phyloP scores from a whole-genome alignment of 2,888 invertebrate genomes.

The Campoletis raptor region DNA sequence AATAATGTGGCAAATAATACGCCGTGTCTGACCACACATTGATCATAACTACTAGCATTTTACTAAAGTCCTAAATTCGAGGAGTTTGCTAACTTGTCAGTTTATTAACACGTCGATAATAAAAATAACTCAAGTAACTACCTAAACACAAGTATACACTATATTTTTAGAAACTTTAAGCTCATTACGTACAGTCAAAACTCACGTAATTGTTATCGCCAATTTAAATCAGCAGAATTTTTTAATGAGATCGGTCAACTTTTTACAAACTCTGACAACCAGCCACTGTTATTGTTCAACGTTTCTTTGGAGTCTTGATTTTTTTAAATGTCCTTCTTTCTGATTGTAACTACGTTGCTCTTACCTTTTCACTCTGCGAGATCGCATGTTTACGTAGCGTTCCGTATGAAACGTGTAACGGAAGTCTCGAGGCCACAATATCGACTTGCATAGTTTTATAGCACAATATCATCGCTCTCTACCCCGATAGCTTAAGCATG shows the following conservation, averaged over 20 bases:
- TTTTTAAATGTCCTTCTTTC: constrained; percentile 1
- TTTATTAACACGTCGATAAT: background rate
- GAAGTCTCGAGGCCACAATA: constrained; percentile 65
- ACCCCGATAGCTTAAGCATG: constrained; percentile 39
- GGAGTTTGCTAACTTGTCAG: background rate
- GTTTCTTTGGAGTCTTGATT: background rate
- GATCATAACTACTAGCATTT: constrained; percentile 15
- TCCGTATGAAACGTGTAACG: constrained; percentile 57
- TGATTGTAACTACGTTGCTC: background rate
- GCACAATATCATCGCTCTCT: constrained; percentile 44
- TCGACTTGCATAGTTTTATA: constrained; percentile 54
- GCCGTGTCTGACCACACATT: constrained; percentile 22
- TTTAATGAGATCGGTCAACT: background rate
- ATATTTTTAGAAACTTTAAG: background rate
- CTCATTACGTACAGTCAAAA: background rate
- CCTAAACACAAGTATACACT: background rate
- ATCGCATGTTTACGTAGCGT: constrained; percentile 61
- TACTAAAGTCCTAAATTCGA: background rate
- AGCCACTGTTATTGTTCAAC: background rate
- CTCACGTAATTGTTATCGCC: background rate
- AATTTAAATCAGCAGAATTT: background rate
- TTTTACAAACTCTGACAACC: background rate
- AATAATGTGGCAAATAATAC: background rate
- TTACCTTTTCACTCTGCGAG: constrained; percentile 24
- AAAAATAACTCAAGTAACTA: background rate